Base-by-base conservation (phyloP, 2,797 vertebrate genomes). In the Neopelma chrysocephalum region DNA sequence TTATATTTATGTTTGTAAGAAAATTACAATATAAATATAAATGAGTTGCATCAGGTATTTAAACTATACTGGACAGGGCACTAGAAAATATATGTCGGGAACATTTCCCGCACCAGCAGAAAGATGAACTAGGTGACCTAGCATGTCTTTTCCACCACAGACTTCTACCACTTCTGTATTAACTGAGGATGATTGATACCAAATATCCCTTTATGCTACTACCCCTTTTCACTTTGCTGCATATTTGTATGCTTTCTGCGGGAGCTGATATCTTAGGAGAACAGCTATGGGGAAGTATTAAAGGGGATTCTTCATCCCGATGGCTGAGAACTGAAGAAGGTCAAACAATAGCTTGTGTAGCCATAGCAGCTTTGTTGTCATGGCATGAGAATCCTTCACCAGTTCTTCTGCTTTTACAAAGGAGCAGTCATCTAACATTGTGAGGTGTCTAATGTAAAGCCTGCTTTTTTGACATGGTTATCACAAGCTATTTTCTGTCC, bases 21-120 rank as follows among this genome's bases (percentile, higher is more conserved):
- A 96, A 96, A 97, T 96, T 96, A 90, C 95, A 94, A 94, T 94
- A 97, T 96, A 97, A 96, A 96, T 97, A 96, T 96, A 96, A 96
- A 96, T 96, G 94, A 96, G 93, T 94, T 91, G 87, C 95, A 95
- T 94, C 72, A 89, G 77, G 82, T 93, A 96, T 96, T 96, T 94
- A 96, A 97, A 95, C 62, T 79, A 77, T 82, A 92, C 83, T 90
- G 93, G 91, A 96, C 94, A 95, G 75, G 73, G 32, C 68, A 90
- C 86, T 68, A 64, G 91, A 92, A 95, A 94, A 96, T 96, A 94
- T 91, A 91, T 94, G 84, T 90, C 6, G 3, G 73, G 80, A 91
- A 91, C 86, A 82, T 73, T 95, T 90, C 51, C 60, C 7, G 6
- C 90, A 92, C 40, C 96, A 93, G 77, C 76, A 90, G 85, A 85